Evolutionary conservation across 2,113 vertebrate genomes (phyloP), one percentile per base, ranked within the genome.

Genomic region (Melanerpes aurifrons): DNA sequence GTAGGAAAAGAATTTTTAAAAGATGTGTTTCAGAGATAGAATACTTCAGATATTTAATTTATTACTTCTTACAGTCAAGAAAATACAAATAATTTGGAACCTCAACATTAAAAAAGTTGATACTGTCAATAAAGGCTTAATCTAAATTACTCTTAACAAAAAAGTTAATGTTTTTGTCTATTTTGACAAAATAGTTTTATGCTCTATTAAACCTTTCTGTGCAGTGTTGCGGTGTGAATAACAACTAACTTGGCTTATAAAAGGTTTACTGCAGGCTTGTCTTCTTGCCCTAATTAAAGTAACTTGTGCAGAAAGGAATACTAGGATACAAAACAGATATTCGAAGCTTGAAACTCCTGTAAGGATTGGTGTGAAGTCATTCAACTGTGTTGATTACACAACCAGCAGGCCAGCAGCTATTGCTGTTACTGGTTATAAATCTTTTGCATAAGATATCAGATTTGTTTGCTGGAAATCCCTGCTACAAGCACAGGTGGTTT

Each of bases 161-260:
- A 58, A 90, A 83, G 80, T 82, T 89, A 87, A 73, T 82, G 9
- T 9, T 91, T 87, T 89, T 86, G 35, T 72, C 93, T 84, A 77
- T 90, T 94, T 78, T 77, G 72, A 89, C 48, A 84, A 82, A 87
- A 70, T 69, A 90, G 80, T 90, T 94, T 96, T 78, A 82, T 92
- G 81, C 67, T 94, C 71, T 82, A 89, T 94, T 96, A 91, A 93
- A 85, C 48, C 45, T 87, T 73, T 68, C 73, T 71, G 16, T 64
- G 48, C 57, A 61, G 86, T 81, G 85, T 91, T 95, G 72, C 64
- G 80, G 69, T 87, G 53, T 86, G 82, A 92, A 82, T 93, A 92
- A 81, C 89, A 92, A 89, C 89, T 95, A 93, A 96, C 81, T 57
- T 87, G 82, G 31, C 59, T 93, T 90, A 85, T 77, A 71, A 89